phyloP scores from a whole-genome alignment of 1,140 invertebrate genomes.

The Musca domestica region DNA sequence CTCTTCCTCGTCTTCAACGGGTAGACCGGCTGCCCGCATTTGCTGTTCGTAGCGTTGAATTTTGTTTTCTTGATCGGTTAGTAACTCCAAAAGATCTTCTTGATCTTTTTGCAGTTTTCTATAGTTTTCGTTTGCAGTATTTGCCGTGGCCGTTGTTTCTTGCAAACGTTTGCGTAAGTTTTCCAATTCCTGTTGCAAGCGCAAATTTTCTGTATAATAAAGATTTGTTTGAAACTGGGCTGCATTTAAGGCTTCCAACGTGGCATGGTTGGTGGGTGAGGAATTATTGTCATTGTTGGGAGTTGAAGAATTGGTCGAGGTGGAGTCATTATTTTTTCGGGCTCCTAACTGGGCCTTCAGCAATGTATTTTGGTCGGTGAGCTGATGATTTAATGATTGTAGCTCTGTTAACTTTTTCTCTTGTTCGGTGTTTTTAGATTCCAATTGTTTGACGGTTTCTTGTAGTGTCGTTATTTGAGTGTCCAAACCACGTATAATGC shows the following conservation, averaged over 20 bases:
- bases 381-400: constrained; percentile 67
- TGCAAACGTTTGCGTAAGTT: constrained; percentile 37
- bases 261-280: not conserved
- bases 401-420: constrained; percentile 65
- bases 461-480: constrained; percentile 66
- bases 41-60: constrained; percentile 37
- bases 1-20: constrained; percentile 25
- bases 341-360: constrained; percentile 70
- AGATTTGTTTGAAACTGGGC: constrained; percentile 46
- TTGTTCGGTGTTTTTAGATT: constrained; percentile 58
- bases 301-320: constrained; percentile 6
- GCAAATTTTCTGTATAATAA: constrained; percentile 50
- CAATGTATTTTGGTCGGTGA: constrained; percentile 85
- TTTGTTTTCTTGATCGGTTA: constrained; percentile 67
- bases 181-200: constrained; percentile 52
- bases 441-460: constrained; percentile 58
- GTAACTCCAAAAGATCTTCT: constrained; percentile 81
- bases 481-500: constrained; percentile 85
- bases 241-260: constrained; percentile 35
- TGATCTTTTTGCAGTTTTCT: constrained; percentile 81
- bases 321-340: not conserved
- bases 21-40: constrained; percentile 22
- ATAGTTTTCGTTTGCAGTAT: constrained; percentile 55
- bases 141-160: constrained; percentile 36
- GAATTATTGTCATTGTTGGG: constrained; percentile 1